Percentiles rank a stretch among this genome's conserved stretches.
Evolutionary conservation across 2,888 invertebrate genomes (phyloP).

Genomic region (Phoenoteleia sp.): DNA sequence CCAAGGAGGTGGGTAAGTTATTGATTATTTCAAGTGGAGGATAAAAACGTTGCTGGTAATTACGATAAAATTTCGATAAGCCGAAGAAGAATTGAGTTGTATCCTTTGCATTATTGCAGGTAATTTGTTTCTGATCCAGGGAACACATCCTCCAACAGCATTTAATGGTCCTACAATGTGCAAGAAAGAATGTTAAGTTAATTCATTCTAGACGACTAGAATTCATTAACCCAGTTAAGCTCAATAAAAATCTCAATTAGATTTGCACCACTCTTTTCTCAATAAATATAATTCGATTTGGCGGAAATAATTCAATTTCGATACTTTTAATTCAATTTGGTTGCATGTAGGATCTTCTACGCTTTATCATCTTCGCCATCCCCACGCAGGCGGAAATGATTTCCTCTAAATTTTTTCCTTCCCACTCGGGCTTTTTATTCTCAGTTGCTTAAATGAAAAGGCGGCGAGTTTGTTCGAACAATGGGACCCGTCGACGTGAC

Average conservation of each 20-base stretch:
- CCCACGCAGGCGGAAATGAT: slow-evolving; percentile 26
- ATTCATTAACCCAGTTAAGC: too few relatives aligned
- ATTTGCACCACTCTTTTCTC: too few relatives aligned
- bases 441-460: slow-evolving; percentile 72
- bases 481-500: slow-evolving; percentile 66
- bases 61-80: not conserved
- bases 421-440: slow-evolving; percentile 45
- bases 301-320: not conserved
- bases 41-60: not conserved
- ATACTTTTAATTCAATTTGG: not conserved
- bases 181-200: too few relatives aligned
- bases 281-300: too few relatives aligned
- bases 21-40: not conserved
- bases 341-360: not conserved
- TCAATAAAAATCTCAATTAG: too few relatives aligned
- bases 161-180: too few relatives aligned
- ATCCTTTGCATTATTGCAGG: not conserved
- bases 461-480: slow-evolving; percentile 61
- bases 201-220: too few relatives aligned
- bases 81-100: not conserved
- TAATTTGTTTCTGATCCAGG: not conserved
- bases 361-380: not conserved
- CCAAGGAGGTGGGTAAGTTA: not conserved
- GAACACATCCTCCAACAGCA: too few relatives aligned
- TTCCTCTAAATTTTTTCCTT: slow-evolving; percentile 41